Conservation (phyloP, 2,888 invertebrate species). For the Horisme vitalbata region DNA sequence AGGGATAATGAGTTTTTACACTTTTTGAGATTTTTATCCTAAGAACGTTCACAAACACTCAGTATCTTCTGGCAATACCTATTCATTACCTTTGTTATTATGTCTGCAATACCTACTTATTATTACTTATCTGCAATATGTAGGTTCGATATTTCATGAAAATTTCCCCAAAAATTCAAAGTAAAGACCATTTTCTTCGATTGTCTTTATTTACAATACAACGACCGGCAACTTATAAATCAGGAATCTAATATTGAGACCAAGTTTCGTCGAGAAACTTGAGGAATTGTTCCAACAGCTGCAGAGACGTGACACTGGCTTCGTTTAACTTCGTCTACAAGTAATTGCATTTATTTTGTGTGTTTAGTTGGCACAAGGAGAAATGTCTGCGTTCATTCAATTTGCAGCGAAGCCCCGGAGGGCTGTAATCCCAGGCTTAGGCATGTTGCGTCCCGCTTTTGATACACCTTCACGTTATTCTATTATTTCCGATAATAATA, state of each 20-base stretch:
- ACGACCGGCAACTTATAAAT: not conserved
- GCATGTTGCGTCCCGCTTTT: constrained; percentile 70
- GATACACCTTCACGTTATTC: constrained; percentile 42
- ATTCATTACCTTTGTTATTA: no score
- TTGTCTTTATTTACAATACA: not conserved
- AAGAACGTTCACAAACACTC: no score
- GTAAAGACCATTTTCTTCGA: not conserved
- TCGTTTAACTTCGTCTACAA: constrained; percentile 38
- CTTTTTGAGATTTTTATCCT: no score
- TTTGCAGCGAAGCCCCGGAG: constrained; percentile 76
- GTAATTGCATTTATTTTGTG: constrained; percentile 54
- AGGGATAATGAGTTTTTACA: no score
- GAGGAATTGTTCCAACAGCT: constrained; percentile 9
- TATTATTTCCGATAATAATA: not conserved
- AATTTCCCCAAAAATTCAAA: no score
- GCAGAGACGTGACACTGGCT: constrained; percentile 19
- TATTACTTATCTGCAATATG: no score
- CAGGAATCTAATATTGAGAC: constrained; percentile 1
- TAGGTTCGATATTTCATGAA: no score
- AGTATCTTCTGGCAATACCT: no score
- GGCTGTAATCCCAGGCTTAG: constrained; percentile 73
- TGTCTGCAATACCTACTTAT: no score
- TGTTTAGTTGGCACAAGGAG: constrained; percentile 42
- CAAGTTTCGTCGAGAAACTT: constrained; percentile 1
- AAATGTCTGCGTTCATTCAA: constrained; percentile 73